Base-by-base conservation (phyloP, 2,797 vertebrate species). In the Allochrocebus solatus region DNA sequence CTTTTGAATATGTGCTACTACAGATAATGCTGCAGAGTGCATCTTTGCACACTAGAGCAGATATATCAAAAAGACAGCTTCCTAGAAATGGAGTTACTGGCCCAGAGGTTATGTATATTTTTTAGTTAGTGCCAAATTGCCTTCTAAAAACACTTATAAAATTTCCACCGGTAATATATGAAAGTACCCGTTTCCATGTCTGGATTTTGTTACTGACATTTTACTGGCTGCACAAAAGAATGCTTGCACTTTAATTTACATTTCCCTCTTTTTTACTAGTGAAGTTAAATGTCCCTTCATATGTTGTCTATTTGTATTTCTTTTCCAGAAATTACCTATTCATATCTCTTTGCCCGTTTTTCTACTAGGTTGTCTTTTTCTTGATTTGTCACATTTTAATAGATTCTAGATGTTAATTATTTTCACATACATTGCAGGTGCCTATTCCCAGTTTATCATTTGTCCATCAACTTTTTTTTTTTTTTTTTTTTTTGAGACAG, bases 31-130 rank as follows among this genome's bases (percentile, higher is more conserved):
- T 48, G 22, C 43, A 87, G 0, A 33, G 2, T 89, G 22, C 48
- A 10, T 82, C 81, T 95, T 94, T 83, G 78, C 57, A 92, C 46
- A 88, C 64, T 91, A 80, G 41, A 78, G 41, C 86, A 93, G 91
- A 93, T 89, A 78, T 5, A 82, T 43, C 80, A 94, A 43, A 87
- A 89, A 96, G 96, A 94, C 80, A 89, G 19, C 78, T 78, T 92
- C 94, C 41, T 94, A 91, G 90, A 96, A 94, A 90, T 48, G 67
- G 89, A 93, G 67, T 80, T 92, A 75, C 22, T 82, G 16, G 67
- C 59, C 93, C 61, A 80, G 53, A 94, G 57, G 14, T 8, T 53
- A 43, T 93, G 39, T 67, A 39, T 67, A 59, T 92, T 89, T 97
- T 96, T 82, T 67, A 88, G 14, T 53, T 96, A 92, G n/a, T 92